Evolutionary conservation across 2,888 invertebrate species (phyloP), one percentile per base, ranked within the genome.

Genomic region (Seira sanloemensis): DNA sequence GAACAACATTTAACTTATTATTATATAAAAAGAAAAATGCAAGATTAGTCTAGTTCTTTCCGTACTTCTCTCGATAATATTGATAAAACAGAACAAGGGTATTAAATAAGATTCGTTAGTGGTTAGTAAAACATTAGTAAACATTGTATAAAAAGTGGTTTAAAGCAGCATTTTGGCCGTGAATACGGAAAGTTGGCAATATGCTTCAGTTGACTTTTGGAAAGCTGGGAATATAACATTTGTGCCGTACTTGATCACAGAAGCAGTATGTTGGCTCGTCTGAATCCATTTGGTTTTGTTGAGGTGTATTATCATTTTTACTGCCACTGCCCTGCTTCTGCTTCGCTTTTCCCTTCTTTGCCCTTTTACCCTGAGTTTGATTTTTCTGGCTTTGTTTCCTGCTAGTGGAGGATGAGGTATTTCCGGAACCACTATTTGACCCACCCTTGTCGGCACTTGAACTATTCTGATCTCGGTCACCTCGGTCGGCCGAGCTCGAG

Each of bases 241-340:
- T n/a, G n/a, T n/a, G n/a, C n/a, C n/a, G n/a, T 87, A 90, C 90
- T 90, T 93, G 92, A 92, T 98, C 97, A 91, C 98, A 98, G 27
- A 98, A 94, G 92, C 98, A 98, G 91, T 98, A 98, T 0, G 97
- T 97, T 0, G 98, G 98, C 91, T 98, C 98, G 91, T 98, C 97
- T 0, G 98, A 98, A 92, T 98, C 98, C 75, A 98, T 97, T 0
- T 96, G 94, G 68, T 95, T 93, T 84, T 96, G 95, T 50, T 90
- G 89, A 0, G 97, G 97, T 23, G 97, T 96, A 85, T 97, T 96
- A 82, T 97, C 96, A 74, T 95, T 94, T 86, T 92, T 92, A 74
- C 93, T 93, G 18, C 81, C 67, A 58, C 82, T 50, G 23, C 78
- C 75, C 37, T 83, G 82, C 37, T n/a, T n/a, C n/a, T n/a, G n/a